Evolutionary conservation across 2,797 vertebrate species (phyloP), one percentile per base, ranked within the genome.

Genomic region (Phalloptychus januarius): DNA sequence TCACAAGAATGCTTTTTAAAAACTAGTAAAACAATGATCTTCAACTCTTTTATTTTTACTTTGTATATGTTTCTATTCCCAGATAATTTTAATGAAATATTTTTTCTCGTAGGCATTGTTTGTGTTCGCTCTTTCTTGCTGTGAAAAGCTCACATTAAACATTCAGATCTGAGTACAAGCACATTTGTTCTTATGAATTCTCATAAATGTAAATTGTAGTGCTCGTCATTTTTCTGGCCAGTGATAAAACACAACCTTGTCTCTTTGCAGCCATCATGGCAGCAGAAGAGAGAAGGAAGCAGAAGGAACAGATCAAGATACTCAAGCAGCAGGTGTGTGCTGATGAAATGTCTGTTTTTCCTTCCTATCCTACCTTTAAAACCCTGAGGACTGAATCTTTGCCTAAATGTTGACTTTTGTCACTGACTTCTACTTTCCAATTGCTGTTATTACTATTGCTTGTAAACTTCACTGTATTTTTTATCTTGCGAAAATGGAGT

Each of bases 231-330:
- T 72, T 72, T 63, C 15, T 33, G 44, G 36, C 16, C 25, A 31
- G 18, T 6, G 7, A 45, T 31, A 10, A 42, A 63, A 63, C 28
- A 25, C 5, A 1, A 25, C 81, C 69, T 83, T 85, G 69, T 79
- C 70, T 93, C 79, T 86, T 70, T 91, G 91, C 87, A 99, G 98
- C 98, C 89, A 98, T 99, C 94, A 98, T 99, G 97, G 98, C 97
- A 84, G 98, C 98, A 1, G 98, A 99, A 93, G 98, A 99, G 92
- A 97, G 98, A 52, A 93, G 98, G 86, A 99, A 99, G 83, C 98
- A 99, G 89, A 99, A 99, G 89, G 98, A 99, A 85, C 98, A 99
- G 92, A 97, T 99, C 89, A 99, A 99, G 96, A 97, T 99, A 89
- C 96, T 99, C 93, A 99, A 99, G 89, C 98, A 99, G 92, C 98